These are phyloP conservation scores for Mythimna albipuncta DNA, from an alignment of 2,888 invertebrate species.

Conservation along the genomic window DNA sequence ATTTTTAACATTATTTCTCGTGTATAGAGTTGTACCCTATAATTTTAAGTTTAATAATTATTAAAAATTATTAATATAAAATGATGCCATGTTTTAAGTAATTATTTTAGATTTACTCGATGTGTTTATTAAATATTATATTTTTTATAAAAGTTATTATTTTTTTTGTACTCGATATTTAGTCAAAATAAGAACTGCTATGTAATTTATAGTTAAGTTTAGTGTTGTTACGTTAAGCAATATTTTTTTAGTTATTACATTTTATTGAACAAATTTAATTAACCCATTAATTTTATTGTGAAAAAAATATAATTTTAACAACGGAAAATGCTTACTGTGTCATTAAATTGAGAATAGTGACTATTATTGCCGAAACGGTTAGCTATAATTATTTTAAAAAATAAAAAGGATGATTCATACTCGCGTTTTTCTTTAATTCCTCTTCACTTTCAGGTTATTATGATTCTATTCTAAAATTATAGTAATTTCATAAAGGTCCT, in stretches of 20 bases:
- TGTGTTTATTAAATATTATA: conserved; percentile 89
- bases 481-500: too few species aligned
- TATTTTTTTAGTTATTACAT: conserved; percentile 79
- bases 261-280: conserved; percentile 83
- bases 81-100: conserved; percentile 89
- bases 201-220: conserved; percentile 84
- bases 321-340: conserved; percentile 90
- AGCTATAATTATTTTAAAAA: conserved; percentile 92
- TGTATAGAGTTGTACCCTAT: conserved; percentile 70
- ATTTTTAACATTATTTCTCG: conserved; percentile 61
- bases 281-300: conserved; percentile 80
- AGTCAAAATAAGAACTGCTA: conserved; percentile 83
- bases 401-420: conserved; percentile 90
- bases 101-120: conserved; percentile 84
- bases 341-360: conserved; percentile 88
- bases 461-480: too few species aligned
- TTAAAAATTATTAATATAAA: conserved; percentile 76
- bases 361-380: conserved; percentile 90
- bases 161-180: conserved; percentile 86
- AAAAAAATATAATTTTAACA: conserved; percentile 82
- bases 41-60: conserved; percentile 68
- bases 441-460: neutral
- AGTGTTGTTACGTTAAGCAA: conserved; percentile 86
- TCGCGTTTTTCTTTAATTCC: conserved; percentile 76
- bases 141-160: conserved; percentile 89